Conservation (phyloP, 1,140 invertebrate species). For the Mercenaria mercenaria region DNA sequence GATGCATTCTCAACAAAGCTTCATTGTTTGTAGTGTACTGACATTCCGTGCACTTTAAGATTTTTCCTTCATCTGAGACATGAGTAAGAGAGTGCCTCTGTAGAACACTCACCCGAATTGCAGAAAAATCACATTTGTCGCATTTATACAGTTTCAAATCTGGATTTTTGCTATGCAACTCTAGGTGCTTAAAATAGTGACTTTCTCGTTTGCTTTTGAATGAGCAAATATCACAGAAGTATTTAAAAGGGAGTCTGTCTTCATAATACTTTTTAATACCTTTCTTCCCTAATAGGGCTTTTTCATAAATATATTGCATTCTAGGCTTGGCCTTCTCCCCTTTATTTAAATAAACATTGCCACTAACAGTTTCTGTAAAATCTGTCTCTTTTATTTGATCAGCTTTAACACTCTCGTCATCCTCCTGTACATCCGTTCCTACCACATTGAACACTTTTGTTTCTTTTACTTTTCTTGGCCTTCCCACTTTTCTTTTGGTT, state of each 20-base stretch:
- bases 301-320: not conserved
- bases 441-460: not conserved
- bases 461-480: constrained; percentile 1
- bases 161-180: constrained; percentile 78
- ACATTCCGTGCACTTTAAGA: not conserved
- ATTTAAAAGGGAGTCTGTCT: constrained; percentile 80
- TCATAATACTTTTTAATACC: constrained; percentile 57
- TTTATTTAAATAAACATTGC: not conserved
- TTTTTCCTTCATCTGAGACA: constrained; percentile 60
- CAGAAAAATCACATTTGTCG: constrained; percentile 82
- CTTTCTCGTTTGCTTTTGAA: constrained; percentile 85
- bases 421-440: not conserved
- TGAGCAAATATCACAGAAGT: constrained; percentile 84
- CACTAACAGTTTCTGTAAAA: not conserved
- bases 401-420: not conserved
- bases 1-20: not conserved
- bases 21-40: not conserved
- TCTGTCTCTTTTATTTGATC: not conserved
- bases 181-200: constrained; percentile 83
- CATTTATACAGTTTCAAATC: constrained; percentile 81
- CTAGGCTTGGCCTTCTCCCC: not conserved
- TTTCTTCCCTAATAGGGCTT: not conserved
- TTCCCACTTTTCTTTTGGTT: constrained; percentile 5
- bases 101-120: constrained; percentile 81
- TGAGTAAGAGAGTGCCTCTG: constrained; percentile 82